Evolutionary conservation across 2,888 invertebrate genomes (phyloP).

Genomic region (Drosophila picticornis): DNA sequence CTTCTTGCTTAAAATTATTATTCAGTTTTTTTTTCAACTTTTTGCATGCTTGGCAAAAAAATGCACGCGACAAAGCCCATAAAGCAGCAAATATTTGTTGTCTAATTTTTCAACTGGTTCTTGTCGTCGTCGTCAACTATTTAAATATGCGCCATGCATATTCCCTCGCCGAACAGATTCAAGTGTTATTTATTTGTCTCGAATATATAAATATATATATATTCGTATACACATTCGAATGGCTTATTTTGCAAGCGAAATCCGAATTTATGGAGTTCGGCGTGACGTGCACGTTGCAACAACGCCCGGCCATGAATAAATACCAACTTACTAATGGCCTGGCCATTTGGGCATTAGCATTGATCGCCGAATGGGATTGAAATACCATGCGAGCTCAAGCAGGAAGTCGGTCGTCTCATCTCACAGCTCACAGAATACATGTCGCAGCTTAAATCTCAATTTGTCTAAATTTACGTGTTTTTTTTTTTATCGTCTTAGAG

Average conservation of each 20-base stretch:
- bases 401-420: slow-evolving; percentile 16
- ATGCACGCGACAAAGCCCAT: slow-evolving; percentile 71
- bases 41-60: slow-evolving; percentile 24
- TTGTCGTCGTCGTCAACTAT: slow-evolving; percentile 21
- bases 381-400: neutral
- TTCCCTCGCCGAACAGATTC: slow-evolving; percentile 24
- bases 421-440: neutral
- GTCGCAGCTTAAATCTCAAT: neutral
- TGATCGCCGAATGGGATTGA: neutral
- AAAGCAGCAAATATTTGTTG: slow-evolving; percentile 53
- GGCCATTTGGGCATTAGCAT: slow-evolving; percentile 6
- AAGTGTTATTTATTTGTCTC: slow-evolving; percentile 38
- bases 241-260: slow-evolving; percentile 31
- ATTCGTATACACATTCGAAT: slow-evolving; percentile 4
- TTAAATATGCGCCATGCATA: slow-evolving; percentile 66
- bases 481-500: neutral
- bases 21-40: neutral
- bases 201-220: slow-evolving; percentile 6
- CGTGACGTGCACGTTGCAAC: slow-evolving; percentile 13
- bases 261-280: slow-evolving; percentile 53
- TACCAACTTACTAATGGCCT: neutral
- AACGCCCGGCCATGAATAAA: slow-evolving; percentile 15
- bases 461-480: neutral
- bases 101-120: slow-evolving; percentile 73
- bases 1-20: neutral